Evolutionary conservation across 2,888 invertebrate genomes (phyloP), one percentile per base, ranked within the genome.

Genomic region (Macropis europaea): DNA sequence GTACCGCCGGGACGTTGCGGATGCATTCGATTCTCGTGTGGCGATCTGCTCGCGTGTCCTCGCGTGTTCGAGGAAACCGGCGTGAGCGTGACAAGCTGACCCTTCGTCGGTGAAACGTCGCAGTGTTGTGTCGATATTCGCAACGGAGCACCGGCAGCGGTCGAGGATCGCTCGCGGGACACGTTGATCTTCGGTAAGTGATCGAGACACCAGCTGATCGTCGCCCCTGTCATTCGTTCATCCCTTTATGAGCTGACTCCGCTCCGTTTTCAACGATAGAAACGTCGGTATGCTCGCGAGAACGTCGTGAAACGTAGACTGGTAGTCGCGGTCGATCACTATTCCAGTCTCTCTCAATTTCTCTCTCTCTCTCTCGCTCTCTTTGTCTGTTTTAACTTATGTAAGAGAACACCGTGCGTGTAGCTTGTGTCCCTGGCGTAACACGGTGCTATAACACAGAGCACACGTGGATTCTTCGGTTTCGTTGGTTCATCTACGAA

Each of bases 391-490:
- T 28, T 13, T 3, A 3, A 36, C 57, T 69, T 69, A 69, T 45
- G 26, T 69, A 69, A 69, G 69, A 60, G 40, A 50, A 9, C 28
- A 50, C 59, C 40, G 24, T 60, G 22, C 30, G 40, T 52, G 22
- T 11, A 63, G 9, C 13, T 6, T 1, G 30, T 43, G 69, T 50
- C 59, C 38, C 69, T 69, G 59, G 50, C 26, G 50, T 26, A 30
- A 43, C 26, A 34, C 32, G 26, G 19, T 48, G 24, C 28, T 19
- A 30, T 7, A 32, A 28, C 22, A 19, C 22, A 19, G 13, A 64
- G 50, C 48, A n/a, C 42, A 36, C 36, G 50, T 57, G 15, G 15
- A 57, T 69, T 57, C 40, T 43, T 32, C 24, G n/a, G n/a, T n/a
- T n/a, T n/a, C n/a, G n/a, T 24, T 36, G 22, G 17, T 15, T 24